Percentiles rank a stretch among this genome's conserved stretches.
Evolutionary conservation across 2,797 vertebrate genomes (phyloP).

Genomic region (Pyrocephalus nanus): DNA sequence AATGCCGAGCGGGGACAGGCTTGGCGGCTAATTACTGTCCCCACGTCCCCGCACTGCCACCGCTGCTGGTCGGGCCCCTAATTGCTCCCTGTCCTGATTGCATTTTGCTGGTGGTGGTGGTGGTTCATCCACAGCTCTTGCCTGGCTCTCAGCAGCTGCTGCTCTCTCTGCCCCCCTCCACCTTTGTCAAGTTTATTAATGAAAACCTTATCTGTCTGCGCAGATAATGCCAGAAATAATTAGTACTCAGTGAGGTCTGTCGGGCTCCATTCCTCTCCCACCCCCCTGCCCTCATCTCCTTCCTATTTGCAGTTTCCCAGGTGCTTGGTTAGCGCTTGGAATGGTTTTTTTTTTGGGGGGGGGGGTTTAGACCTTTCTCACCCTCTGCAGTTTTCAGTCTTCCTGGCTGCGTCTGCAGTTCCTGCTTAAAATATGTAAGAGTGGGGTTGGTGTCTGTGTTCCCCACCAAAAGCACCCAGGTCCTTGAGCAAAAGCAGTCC

Average conservation of each 20-base stretch:
- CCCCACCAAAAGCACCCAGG: no score
- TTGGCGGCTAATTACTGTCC: slow-evolving; percentile 55
- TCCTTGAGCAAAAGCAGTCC: background rate
- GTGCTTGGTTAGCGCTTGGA: background rate
- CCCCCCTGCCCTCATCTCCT: background rate
- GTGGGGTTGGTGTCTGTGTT: background rate
- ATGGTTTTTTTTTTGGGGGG: background rate
- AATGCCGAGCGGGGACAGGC: background rate
- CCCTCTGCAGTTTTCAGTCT: background rate
- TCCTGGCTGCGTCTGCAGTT: background rate
- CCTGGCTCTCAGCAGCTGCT: background rate
- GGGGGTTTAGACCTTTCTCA: background rate
- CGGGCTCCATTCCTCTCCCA: background rate
- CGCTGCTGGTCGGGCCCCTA: background rate
- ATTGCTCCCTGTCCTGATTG: slow-evolving; percentile 14
- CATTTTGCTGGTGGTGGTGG: background rate
- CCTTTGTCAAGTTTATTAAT: slow-evolving; percentile 59
- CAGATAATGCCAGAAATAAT: slow-evolving; percentile 72
- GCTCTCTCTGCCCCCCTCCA: background rate
- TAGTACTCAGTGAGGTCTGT: slow-evolving; percentile 49
- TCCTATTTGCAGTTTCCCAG: background rate
- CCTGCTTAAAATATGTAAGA: background rate
- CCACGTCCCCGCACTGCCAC: background rate
- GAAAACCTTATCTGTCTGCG: slow-evolving; percentile 63
- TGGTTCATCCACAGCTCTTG: slow-evolving; percentile 28